phyloP scores from a whole-genome alignment of 2,113 vertebrate genomes.

The Odocoileus virginianus region DNA sequence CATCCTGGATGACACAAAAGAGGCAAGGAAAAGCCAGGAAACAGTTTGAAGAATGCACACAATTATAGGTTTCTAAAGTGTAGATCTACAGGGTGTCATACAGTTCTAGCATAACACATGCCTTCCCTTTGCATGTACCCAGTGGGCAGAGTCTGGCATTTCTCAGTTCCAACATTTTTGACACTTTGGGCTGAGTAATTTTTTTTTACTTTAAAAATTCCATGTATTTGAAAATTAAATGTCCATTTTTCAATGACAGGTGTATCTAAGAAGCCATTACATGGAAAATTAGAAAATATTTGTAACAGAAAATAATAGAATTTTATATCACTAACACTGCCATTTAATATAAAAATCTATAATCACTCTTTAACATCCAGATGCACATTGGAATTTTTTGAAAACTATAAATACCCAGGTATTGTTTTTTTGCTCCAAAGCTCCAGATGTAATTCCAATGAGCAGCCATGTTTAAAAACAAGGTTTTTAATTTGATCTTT shows the following conservation, averaged over 20 bases:
- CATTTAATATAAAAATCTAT: background rate
- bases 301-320: background rate
- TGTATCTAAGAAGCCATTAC: background rate
- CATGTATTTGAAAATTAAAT: background rate
- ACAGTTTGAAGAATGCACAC: background rate
- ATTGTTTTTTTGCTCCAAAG: background rate
- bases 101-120: background rate
- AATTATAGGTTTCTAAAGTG: background rate
- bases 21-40: background rate
- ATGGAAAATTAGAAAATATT: background rate
- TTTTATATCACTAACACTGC: background rate
- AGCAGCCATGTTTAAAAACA: background rate
- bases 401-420: background rate
- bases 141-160: rapidly evolving
- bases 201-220: background rate
- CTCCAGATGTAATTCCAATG: background rate
- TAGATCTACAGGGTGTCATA: background rate
- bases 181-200: background rate
- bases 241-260: background rate
- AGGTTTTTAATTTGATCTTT: background rate
- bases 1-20: background rate
- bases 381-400: background rate
- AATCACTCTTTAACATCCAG: background rate
- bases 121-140: background rate
- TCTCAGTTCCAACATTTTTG: background rate